phyloP scores from a whole-genome alignment of 2,113 vertebrate genomes.

The Prionailurus bengalensis region DNA sequence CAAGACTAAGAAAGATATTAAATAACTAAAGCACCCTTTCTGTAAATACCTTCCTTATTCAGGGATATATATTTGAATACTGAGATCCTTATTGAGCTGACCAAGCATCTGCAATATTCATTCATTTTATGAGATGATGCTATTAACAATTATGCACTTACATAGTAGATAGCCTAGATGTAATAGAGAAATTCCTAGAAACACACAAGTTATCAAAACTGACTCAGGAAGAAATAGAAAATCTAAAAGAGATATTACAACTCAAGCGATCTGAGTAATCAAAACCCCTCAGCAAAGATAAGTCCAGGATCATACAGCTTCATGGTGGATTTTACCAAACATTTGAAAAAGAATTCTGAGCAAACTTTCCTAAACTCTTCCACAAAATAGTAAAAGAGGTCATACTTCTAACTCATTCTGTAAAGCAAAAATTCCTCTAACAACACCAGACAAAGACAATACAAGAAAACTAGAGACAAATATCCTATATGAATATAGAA shows the following conservation, averaged over 20 bases:
- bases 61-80: not conserved
- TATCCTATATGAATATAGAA: not conserved
- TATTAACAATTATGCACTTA: not conserved
- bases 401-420: not conserved
- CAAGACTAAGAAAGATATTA: not conserved
- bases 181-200: not conserved
- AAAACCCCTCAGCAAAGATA: not conserved
- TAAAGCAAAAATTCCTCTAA: not conserved
- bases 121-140: not conserved
- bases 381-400: not conserved
- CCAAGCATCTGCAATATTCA: not conserved
- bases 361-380: not conserved
- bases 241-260: not conserved
- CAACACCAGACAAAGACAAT: not conserved
- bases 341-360: not conserved
- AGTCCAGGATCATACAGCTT: not conserved
- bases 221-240: slow-evolving; percentile 15
- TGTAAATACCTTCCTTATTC: not conserved
- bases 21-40: not conserved
- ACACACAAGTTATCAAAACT: not conserved
- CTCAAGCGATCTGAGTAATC: not conserved
- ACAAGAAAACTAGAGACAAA: not conserved
- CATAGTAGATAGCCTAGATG: not conserved
- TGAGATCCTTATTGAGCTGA: not conserved
- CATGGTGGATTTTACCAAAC: not conserved